Evolutionary conservation across 2,113 vertebrate species (phyloP), one percentile per base, ranked within the genome.

Genomic region (Stigmatopora nigra): DNA sequence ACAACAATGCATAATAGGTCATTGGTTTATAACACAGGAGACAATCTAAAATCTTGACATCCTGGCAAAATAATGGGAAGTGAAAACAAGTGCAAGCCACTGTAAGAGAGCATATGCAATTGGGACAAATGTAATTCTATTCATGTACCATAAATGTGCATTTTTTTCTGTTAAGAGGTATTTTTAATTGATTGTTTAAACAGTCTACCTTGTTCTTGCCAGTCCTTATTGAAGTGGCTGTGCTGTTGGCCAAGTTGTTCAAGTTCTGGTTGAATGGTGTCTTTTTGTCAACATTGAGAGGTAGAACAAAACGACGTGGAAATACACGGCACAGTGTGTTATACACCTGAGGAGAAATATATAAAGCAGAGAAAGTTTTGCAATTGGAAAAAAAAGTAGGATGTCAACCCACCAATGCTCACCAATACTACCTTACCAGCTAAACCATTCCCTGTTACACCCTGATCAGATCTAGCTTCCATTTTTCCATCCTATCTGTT

Each of bases 291-390:
- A 93, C 70, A 0, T 71, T 65, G 71, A 96, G 85, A 10, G 94
- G 94, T 69, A 96, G 90, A 46, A 98, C 91, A 53, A 95, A 95
- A 16, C 94, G 90, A 12, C 86, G 79, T 15, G 95, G 94, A 63
- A 92, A 95, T 11, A 84, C 60, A 84, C 75, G 87, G 20, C 88
- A 64, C 31, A 85, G 0, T 1, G 90, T 90, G 77, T 91, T 90
- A 47, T 93, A 94, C 17, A 91, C 70, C 94, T 96, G 65, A 51
- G 1, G 16, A 5, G 45, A 22, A 52, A 72, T 17, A 41, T 41
- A 10, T 7, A 10, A 1, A 61, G 14, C 45, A 14, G 38, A 41
- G 38, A 15, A 58, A 45, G 5, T 5, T 7, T 2, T 9, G 0
- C 12, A 10, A 10, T 47, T 41, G 38, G 3, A 6, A 7, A 8